phyloP scores from a whole-genome alignment of 2,888 invertebrate genomes.

The Trissolcus brochymenae region DNA sequence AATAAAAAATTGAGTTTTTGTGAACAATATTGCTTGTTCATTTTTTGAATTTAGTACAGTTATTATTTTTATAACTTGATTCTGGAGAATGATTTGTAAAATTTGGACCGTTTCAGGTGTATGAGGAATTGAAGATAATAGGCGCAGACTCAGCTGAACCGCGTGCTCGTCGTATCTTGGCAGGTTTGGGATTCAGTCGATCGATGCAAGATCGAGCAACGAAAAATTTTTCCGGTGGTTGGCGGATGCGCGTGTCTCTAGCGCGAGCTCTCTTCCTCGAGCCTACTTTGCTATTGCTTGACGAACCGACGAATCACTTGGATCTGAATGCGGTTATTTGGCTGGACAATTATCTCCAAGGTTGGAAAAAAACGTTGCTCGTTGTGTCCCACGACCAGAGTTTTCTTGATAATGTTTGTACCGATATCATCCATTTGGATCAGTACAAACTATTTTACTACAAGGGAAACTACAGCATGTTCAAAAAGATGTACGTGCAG shows the following conservation, averaged over 20 bases:
- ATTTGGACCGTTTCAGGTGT: conserved; percentile 78
- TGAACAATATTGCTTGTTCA: too few relatives aligned
- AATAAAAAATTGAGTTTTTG: too few relatives aligned
- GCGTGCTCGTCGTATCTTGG: conserved; percentile 94
- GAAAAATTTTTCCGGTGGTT: conserved; percentile 94
- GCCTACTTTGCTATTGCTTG: conserved; percentile 96
- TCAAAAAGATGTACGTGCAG: conserved; percentile 98
- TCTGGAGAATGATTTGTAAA: not conserved
- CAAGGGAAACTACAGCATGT: conserved; percentile 98
- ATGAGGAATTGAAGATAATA: conserved; percentile 95
- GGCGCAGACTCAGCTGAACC: conserved; percentile 99
- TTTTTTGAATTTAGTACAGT: not conserved
- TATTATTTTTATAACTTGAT: not conserved
- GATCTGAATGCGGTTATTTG: conserved; percentile 99
- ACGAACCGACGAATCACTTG: conserved; percentile 99
- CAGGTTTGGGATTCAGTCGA: conserved; percentile 95
- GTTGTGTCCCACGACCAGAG: conserved; percentile 99
- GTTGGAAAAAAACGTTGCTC: conserved; percentile 98
- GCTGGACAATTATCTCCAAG: conserved; percentile 98
- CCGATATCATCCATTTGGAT: conserved; percentile 98
- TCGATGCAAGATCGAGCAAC: conserved; percentile 94
- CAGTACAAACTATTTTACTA: conserved; percentile 96
- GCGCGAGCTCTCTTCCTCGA: conserved; percentile 97
- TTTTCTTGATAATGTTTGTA: conserved; percentile 99
- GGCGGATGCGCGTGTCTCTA: conserved; percentile 99